Evolutionary conservation across 1,140 invertebrate genomes (phyloP).

Genomic region (Diploscapter pachys): DNA sequence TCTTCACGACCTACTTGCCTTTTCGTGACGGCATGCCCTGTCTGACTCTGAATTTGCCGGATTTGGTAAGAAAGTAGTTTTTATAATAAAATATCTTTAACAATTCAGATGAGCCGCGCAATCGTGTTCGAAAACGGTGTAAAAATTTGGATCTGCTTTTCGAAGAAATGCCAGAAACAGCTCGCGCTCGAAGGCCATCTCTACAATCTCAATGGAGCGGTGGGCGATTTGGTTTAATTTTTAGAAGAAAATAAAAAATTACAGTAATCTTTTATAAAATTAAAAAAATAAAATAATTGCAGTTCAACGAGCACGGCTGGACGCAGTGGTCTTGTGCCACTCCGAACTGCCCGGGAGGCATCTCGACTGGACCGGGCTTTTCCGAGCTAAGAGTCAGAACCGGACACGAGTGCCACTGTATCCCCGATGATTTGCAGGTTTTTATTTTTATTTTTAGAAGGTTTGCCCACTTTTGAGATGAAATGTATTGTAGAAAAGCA

Average conservation of each 20-base stretch:
- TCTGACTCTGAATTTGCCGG: conserved; percentile 15
- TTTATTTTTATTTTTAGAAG: not conserved
- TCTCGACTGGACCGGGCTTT: conserved; percentile 20
- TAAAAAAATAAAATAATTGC: conserved; percentile 2
- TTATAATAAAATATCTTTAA: too few relatives aligned
- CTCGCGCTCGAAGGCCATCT: conserved; percentile 16
- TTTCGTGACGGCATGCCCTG: conserved; percentile 8
- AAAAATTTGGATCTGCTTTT: conserved; percentile 2
- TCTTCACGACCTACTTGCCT: not conserved
- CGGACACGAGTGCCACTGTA: conserved; percentile 3
- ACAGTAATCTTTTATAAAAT: not conserved
- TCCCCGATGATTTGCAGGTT: conserved; percentile 2
- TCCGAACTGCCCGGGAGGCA: conserved; percentile 4
- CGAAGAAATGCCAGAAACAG: conserved; percentile 19
- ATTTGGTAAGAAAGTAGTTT: conserved; percentile 11
- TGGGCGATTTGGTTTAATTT: not conserved
- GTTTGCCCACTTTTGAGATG: too few relatives aligned
- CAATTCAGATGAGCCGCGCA: too few relatives aligned
- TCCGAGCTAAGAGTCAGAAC: not conserved
- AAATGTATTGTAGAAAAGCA: too few relatives aligned
- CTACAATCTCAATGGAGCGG: conserved; percentile 17
- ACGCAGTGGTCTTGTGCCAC: conserved; percentile 18
- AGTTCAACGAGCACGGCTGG: conserved; percentile 9
- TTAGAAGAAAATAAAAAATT: not conserved
- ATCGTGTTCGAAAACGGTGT: too few relatives aligned